Evolutionary conservation across 2,797 vertebrate species (phyloP).

Genomic region (Luscinia megarhynchos): DNA sequence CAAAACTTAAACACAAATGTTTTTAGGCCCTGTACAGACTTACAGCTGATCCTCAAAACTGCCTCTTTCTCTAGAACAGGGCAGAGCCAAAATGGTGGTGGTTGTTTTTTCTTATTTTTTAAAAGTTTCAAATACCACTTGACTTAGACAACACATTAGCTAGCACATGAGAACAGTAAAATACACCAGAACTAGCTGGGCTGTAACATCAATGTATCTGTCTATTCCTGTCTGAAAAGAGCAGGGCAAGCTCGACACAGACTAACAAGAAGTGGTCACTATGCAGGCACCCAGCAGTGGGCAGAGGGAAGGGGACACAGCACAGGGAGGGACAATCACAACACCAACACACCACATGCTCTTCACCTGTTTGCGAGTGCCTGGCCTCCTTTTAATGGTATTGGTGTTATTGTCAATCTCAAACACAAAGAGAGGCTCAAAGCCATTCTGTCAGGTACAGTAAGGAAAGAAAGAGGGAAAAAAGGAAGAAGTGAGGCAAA

Average conservation of each 20-base stretch:
- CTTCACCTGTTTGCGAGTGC: constrained; percentile 81
- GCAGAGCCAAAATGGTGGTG: not conserved
- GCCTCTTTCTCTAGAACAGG: not conserved
- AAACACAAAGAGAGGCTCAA: constrained; percentile 82
- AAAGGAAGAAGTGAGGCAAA: constrained; percentile 55
- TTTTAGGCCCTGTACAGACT: not conserved
- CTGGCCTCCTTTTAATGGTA: constrained; percentile 84
- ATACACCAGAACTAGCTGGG: not conserved
- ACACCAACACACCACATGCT: constrained; percentile 51
- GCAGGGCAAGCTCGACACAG: not conserved
- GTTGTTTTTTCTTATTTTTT: not conserved
- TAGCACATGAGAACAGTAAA: not conserved
- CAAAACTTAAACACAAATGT: not conserved
- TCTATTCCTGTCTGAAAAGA: not conserved
- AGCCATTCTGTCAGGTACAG: constrained; percentile 79
- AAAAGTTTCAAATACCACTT: not conserved
- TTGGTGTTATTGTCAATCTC: constrained; percentile 83
- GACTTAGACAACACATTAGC: not conserved
- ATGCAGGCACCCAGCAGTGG: not conserved
- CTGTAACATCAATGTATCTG: not conserved
- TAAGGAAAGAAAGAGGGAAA: constrained; percentile 52
- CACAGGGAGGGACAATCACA: constrained; percentile 26
- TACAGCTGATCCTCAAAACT: not conserved
- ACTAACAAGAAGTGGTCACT: not conserved
- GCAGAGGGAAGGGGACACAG: not conserved